Evolutionary conservation across 1,140 invertebrate species (phyloP).

Genomic region (Saxidomus purpurata): DNA sequence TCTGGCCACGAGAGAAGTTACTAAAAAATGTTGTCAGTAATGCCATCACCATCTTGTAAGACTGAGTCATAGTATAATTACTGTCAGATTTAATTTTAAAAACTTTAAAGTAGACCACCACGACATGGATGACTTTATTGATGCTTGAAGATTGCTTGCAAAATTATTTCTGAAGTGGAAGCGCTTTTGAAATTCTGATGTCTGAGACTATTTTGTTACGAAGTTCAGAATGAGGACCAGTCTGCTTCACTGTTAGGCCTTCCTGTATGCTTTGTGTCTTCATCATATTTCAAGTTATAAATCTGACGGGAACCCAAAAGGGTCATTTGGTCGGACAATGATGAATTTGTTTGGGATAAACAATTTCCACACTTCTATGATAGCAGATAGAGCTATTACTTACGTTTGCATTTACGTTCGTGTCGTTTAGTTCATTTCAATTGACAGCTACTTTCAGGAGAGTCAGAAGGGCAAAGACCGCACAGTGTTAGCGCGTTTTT

Average conservation of each 20-base stretch:
- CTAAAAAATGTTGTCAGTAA: conserved; percentile 2
- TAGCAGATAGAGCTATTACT: neutral
- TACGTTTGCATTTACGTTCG: neutral
- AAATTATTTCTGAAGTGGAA: neutral
- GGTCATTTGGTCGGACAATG: neutral
- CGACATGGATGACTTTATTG: neutral
- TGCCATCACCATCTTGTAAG: neutral
- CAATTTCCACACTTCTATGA: neutral
- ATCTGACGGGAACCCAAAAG: neutral
- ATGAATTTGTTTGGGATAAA: conserved; percentile 36
- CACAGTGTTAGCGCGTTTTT: neutral
- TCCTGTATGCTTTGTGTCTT: neutral
- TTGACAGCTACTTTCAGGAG: neutral
- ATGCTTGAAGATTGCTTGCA: neutral
- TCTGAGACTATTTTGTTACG: neutral
- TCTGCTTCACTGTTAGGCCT: neutral
- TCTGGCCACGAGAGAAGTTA: conserved; percentile 8
- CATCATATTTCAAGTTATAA: conserved; percentile 4
- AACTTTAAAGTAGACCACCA: neutral
- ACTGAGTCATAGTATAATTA: neutral
- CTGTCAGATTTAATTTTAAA: neutral
- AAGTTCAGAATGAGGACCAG: neutral
- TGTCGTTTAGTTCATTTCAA: neutral
- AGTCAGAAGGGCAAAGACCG: neutral
- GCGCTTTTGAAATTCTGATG: neutral